Evolutionary conservation across 1,140 invertebrate genomes (phyloP).

Genomic region (Drosophila sucinea): DNA sequence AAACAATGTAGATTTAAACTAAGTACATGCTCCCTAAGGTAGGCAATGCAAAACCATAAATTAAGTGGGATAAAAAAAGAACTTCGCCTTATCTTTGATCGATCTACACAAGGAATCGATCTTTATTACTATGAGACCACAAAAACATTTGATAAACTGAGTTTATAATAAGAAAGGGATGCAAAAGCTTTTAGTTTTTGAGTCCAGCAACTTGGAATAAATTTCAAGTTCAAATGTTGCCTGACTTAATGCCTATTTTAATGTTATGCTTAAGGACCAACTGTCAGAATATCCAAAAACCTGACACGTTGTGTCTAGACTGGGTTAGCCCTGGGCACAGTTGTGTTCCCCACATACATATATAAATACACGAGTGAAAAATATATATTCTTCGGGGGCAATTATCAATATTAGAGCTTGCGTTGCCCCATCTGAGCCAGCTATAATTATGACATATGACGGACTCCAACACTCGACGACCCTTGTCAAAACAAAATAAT

Average conservation of each 20-base stretch:
- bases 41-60: too few species aligned
- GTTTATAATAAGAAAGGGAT: too few species aligned
- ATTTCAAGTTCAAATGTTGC: not conserved
- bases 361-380: not conserved
- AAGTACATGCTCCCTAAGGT: too few species aligned
- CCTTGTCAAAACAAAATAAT: conserved; percentile 71
- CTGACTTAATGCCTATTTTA: not conserved
- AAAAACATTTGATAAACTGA: too few species aligned
- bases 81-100: too few species aligned
- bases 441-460: conserved; percentile 78
- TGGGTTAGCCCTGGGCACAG: conserved; percentile 53
- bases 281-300: conserved; percentile 65
- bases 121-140: too few species aligned
- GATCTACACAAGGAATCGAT: too few species aligned
- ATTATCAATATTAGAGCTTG: conserved; percentile 54
- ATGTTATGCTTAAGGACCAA: conserved; percentile 55
- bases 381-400: conserved; percentile 38
- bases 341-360: conserved; percentile 36
- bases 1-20: too few species aligned
- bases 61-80: too few species aligned
- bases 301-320: conserved; percentile 70
- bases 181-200: not conserved
- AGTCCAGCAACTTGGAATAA: not conserved
- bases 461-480: conserved; percentile 39
- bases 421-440: conserved; percentile 40